A percentile compares a stretch with the other conserved stretches of the same genome.
Conservation (phyloP, 1,140 invertebrate species). For the Grapholita molesta region DNA sequence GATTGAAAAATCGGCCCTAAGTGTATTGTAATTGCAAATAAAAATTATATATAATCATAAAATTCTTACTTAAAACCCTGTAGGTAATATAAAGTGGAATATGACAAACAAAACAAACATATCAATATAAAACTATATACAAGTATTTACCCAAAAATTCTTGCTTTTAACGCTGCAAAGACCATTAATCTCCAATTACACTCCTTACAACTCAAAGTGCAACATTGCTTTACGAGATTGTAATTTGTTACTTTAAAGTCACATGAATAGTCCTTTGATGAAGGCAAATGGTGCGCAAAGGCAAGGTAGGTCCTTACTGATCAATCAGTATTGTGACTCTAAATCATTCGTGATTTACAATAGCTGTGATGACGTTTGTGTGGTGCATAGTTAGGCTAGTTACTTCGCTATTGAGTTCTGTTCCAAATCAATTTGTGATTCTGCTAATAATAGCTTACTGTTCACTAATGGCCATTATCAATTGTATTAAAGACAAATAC, state of each 20-base stretch:
- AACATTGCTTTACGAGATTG: background rate
- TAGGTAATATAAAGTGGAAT: too few species aligned
- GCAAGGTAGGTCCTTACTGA: constrained; percentile 51
- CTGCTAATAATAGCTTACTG: constrained; percentile 6
- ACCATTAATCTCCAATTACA: background rate
- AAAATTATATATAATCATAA: too few species aligned
- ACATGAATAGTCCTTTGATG: constrained; percentile 58
- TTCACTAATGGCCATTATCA: background rate
- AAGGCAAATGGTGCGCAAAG: constrained; percentile 57
- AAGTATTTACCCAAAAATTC: constrained; percentile 16
- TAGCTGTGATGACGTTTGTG: constrained; percentile 45
- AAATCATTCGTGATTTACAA: constrained; percentile 53
- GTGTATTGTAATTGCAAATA: too few species aligned
- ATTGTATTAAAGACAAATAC: background rate
- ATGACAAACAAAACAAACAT: too few species aligned
- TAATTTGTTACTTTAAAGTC: constrained; percentile 83
- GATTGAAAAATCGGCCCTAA: too few species aligned
- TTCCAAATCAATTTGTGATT: constrained; percentile 26
- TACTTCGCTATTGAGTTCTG: constrained; percentile 25
- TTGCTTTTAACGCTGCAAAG: background rate
- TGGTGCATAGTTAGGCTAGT: constrained; percentile 23
- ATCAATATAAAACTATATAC: too few species aligned
- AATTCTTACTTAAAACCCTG: too few species aligned
- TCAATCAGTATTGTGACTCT: constrained; percentile 55
- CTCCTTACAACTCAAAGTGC: background rate